A percentile compares a stretch with the other conserved stretches of the same genome.
Evolutionary conservation across 2,113 vertebrate genomes (phyloP).

Genomic region (Apodemus sylvaticus): DNA sequence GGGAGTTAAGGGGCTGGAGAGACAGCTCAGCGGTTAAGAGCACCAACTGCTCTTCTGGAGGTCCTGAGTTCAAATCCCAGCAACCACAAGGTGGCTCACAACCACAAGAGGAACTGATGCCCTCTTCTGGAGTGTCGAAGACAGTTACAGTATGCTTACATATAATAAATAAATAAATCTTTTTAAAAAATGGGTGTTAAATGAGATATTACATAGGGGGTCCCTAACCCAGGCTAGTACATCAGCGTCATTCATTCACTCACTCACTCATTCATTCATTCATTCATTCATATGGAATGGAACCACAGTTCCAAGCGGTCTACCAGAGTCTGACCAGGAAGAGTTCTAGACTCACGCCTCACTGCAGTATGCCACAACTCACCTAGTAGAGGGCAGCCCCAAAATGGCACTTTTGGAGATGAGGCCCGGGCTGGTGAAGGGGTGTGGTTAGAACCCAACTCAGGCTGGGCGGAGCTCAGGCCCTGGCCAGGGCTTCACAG

Average conservation of each 20-base stretch:
- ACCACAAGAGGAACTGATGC: too few relatives aligned
- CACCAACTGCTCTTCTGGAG: too few relatives aligned
- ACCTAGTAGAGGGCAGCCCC: fast-evolving
- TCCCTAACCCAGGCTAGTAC: fast-evolving
- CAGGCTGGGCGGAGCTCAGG: not conserved
- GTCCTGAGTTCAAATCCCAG: too few relatives aligned
- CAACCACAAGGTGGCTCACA: too few relatives aligned
- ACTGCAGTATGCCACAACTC: fast-evolving
- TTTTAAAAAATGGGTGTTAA: too few relatives aligned
- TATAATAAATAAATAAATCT: too few relatives aligned
- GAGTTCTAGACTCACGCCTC: fast-evolving
- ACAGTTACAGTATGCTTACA: too few relatives aligned
- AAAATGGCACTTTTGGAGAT: not conserved
- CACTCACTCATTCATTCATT: not conserved
- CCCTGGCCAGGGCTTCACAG: fast-evolving
- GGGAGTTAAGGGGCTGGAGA: too few relatives aligned
- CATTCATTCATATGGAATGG: not conserved
- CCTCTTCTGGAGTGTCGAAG: too few relatives aligned
- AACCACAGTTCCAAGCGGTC: not conserved
- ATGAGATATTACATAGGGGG: not conserved
- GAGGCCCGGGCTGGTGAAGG: not conserved
- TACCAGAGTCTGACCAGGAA: not conserved
- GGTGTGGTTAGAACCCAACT: not conserved
- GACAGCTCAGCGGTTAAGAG: too few relatives aligned
- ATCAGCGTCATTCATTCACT: not conserved